Conservation (phyloP, 2,113 vertebrate genomes). For the Salvator merianae region DNA sequence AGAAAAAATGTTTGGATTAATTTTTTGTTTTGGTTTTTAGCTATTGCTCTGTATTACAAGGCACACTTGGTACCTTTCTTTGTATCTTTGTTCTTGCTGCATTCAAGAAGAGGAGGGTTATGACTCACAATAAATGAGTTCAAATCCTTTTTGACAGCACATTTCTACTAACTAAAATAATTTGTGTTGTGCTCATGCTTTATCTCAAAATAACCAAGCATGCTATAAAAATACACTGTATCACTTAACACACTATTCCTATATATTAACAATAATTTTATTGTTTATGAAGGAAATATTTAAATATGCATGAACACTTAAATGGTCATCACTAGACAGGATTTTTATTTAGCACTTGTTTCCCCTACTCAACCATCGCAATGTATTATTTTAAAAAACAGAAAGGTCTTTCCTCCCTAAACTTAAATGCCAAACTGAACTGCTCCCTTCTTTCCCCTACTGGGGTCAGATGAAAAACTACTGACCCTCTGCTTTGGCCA, state of each 20-base stretch:
- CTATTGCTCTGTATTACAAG: neutral
- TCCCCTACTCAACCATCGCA: neutral
- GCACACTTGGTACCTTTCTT: neutral
- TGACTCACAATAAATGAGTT: neutral
- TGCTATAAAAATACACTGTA: neutral
- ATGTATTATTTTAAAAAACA: conserved; percentile 31
- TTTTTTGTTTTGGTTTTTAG: too few relatives aligned
- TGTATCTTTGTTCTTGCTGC: neutral
- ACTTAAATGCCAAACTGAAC: neutral
- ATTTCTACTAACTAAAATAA: neutral
- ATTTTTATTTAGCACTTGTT: neutral
- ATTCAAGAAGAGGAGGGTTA: neutral
- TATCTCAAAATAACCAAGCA: conserved; percentile 1
- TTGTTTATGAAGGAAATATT: neutral
- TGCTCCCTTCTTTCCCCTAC: neutral
- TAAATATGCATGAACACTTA: neutral
- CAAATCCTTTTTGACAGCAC: neutral
- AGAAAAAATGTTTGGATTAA: too few relatives aligned
- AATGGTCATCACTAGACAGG: neutral
- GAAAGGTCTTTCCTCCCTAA: conserved; percentile 6
- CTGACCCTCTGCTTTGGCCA: conserved; percentile 39
- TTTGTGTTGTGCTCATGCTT: neutral
- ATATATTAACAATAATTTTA: neutral
- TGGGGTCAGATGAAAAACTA: conserved; percentile 41
- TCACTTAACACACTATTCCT: neutral